Conservation (phyloP, 2,113 vertebrate species). For the Noturus placidus region DNA sequence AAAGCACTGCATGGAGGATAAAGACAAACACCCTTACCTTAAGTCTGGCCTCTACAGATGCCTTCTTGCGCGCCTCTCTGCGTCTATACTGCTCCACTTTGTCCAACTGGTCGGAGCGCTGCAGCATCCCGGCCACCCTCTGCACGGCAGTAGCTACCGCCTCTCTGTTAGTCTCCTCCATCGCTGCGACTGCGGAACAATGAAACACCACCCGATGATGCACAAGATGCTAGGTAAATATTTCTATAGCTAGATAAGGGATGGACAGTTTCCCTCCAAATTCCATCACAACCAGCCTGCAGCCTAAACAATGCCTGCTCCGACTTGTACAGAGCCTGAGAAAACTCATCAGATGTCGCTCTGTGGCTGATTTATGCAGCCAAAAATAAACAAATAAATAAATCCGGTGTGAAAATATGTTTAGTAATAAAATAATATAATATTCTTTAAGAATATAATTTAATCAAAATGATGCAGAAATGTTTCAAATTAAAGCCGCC, state of each 20-base stretch:
- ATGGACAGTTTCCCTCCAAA: not conserved
- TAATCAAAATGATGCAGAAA: no score
- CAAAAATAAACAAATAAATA: no score
- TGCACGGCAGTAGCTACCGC: conserved; percentile 93
- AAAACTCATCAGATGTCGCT: not conserved
- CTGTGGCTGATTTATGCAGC: no score
- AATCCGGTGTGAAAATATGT: no score
- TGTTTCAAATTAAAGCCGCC: no score
- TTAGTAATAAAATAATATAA: no score
- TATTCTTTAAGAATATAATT: no score
- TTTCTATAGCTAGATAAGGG: not conserved
- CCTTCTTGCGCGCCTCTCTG: conserved; percentile 95
- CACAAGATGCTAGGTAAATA: not conserved
- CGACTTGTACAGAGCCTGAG: not conserved
- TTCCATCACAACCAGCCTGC: not conserved
- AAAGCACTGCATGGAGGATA: not conserved
- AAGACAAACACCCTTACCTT: conserved; percentile 75
- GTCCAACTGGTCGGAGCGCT: conserved; percentile 95
- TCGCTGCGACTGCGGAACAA: conserved; percentile 52
- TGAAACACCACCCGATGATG: not conserved
- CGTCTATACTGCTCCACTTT: conserved; percentile 96
- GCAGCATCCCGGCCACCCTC: conserved; percentile 95
- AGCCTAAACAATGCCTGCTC: not conserved
- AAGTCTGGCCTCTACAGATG: conserved; percentile 92
- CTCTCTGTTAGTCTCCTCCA: conserved; percentile 94